Conservation (phyloP, 2,888 invertebrate genomes). For the Noctuana brunneofusca region DNA sequence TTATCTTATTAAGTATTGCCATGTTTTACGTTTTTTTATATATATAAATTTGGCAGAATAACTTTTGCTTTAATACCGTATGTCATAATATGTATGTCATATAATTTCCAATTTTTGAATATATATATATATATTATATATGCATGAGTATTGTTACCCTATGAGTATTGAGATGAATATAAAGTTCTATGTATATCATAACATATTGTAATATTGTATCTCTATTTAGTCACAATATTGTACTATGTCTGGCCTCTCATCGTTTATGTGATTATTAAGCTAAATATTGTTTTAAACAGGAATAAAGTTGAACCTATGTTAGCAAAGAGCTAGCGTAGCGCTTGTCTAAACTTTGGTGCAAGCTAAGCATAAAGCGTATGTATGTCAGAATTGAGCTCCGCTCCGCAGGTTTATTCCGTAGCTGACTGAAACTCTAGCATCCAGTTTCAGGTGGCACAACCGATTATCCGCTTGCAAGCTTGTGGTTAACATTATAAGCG, state of each 20-base stretch:
- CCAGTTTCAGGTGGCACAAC: not conserved
- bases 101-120: too few relatives aligned
- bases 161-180: too few relatives aligned
- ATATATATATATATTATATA: too few relatives aligned
- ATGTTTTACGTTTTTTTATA: too few relatives aligned
- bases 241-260: not conserved
- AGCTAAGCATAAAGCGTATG: conserved; percentile 2
- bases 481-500: not conserved
- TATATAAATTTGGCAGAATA: too few relatives aligned
- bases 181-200: too few relatives aligned
- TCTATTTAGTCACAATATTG: too few relatives aligned
- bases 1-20: not conserved
- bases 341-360: conserved; percentile 1
- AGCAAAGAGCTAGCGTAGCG: not conserved
- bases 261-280: not conserved
- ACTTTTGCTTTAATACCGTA: too few relatives aligned
- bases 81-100: too few relatives aligned
- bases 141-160: too few relatives aligned
- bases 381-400: conserved; percentile 3
- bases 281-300: not conserved
- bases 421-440: conserved; percentile 6
- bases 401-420: conserved; percentile 1
- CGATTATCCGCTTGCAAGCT: not conserved
- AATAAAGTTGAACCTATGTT: conserved; percentile 1
- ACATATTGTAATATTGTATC: too few relatives aligned